phyloP scores from a whole-genome alignment of 2,888 invertebrate genomes.

The Sepiola atlantica region DNA sequence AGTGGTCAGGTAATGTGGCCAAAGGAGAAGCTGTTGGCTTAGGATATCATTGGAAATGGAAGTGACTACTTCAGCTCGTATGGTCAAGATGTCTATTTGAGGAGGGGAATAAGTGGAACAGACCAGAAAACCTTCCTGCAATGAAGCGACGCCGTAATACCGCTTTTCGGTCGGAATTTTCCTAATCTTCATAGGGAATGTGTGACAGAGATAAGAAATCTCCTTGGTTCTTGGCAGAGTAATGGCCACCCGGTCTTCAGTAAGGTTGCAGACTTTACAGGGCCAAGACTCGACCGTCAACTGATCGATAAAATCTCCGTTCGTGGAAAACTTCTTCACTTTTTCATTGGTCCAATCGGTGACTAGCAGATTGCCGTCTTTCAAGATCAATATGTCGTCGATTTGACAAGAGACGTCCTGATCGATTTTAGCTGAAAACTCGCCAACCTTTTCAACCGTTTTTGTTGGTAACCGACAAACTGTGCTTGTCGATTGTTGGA shows the following conservation, averaged over 20 bases:
- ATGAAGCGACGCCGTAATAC: background rate
- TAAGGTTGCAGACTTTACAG: background rate
- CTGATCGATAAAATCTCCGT: background rate
- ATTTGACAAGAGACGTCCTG: background rate
- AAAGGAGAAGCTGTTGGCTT: slow-evolving; percentile 8
- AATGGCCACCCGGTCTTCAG: background rate
- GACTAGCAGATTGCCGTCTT: background rate
- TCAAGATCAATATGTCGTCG: background rate
- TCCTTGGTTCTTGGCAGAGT: slow-evolving; percentile 32
- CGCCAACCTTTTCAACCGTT: background rate
- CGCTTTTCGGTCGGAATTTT: background rate
- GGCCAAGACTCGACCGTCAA: background rate
- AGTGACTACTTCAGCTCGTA: background rate
- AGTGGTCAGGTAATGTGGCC: slow-evolving; percentile 34
- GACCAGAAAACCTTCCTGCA: background rate
- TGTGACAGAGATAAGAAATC: slow-evolving; percentile 5
- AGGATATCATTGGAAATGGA: background rate
- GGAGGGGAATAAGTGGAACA: slow-evolving; percentile 37
- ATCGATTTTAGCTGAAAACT: background rate
- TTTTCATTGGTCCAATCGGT: slow-evolving; percentile 23
- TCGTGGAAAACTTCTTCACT: background rate
- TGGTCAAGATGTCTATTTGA: background rate
- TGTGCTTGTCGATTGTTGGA: background rate
- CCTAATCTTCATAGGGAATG: background rate
- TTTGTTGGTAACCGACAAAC: background rate